Conservation (phyloP, 2,797 vertebrate genomes). For the Agapornis canus region DNA sequence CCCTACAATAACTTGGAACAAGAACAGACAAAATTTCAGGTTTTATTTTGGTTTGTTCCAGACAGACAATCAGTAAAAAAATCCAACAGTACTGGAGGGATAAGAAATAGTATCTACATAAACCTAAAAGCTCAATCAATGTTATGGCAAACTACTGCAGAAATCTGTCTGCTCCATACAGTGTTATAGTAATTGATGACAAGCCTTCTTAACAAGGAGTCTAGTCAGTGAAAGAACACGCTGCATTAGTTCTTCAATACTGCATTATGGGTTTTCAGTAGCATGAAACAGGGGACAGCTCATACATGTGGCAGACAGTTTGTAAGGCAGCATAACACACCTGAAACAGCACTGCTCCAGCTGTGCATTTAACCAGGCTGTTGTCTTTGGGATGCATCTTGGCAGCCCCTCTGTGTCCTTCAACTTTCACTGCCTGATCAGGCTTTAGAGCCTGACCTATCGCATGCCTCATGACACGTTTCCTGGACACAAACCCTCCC, state of each 20-base stretch:
- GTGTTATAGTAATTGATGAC: not conserved
- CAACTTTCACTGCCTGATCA: not conserved
- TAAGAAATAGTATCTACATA: not conserved
- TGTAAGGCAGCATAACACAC: not conserved
- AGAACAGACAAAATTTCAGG: not conserved
- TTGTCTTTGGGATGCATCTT: not conserved
- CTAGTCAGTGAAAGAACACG: constrained; percentile 24
- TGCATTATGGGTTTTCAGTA: constrained; percentile 1
- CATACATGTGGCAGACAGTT: not conserved
- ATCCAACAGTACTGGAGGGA: not conserved
- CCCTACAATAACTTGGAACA: constrained; percentile 48
- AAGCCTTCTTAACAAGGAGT: constrained; percentile 26
- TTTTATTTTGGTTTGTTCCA: constrained; percentile 29
- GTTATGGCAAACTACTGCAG: not conserved
- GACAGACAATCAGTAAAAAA: not conserved
- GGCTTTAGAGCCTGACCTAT: not conserved
- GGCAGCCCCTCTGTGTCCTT: not conserved
- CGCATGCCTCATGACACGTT: not conserved
- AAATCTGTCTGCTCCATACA: not conserved
- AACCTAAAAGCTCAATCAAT: constrained; percentile 17
- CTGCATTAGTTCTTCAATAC: not conserved
- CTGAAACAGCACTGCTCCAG: not conserved
- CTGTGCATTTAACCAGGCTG: not conserved
- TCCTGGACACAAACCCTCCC: not conserved
- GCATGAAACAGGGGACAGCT: not conserved